Conservation (phyloP, 2,888 invertebrate species). For the Epinotia brunnichana region DNA sequence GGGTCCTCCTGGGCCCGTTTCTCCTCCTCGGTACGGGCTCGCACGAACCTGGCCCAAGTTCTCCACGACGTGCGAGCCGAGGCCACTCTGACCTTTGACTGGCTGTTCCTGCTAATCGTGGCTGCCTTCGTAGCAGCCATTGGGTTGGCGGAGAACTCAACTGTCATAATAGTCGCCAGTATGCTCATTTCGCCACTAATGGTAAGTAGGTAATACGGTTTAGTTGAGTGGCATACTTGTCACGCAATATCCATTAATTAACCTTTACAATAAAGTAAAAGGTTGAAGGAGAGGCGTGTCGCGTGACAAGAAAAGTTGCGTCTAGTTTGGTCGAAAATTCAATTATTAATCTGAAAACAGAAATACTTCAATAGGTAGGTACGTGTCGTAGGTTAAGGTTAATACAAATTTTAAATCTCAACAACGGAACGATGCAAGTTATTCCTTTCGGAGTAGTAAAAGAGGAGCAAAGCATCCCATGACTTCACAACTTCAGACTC, state of each 20-base stretch:
- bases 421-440: no score
- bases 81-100: slow-evolving; percentile 90
- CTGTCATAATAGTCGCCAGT: slow-evolving; percentile 89
- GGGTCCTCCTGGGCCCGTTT: slow-evolving; percentile 84
- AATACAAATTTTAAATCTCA: no score
- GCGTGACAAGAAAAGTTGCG: not conserved
- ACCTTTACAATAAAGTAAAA: not conserved
- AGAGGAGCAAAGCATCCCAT: no score
- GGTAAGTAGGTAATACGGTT: slow-evolving; percentile 76
- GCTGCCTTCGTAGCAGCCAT: slow-evolving; percentile 90
- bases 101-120: slow-evolving; percentile 87
- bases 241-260: not conserved
- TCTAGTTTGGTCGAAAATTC: not conserved
- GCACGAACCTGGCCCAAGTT: slow-evolving; percentile 88
- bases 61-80: slow-evolving; percentile 87
- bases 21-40: slow-evolving; percentile 86
- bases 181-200: slow-evolving; percentile 92
- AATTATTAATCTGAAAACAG: not conserved
- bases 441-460: no score
- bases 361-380: not conserved
- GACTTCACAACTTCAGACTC: no score
- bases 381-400: no score
- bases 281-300: not conserved
- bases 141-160: slow-evolving; percentile 89
- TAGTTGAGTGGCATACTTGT: not conserved